phyloP scores from a whole-genome alignment of 2,797 vertebrate genomes.

The Chanos chanos region DNA sequence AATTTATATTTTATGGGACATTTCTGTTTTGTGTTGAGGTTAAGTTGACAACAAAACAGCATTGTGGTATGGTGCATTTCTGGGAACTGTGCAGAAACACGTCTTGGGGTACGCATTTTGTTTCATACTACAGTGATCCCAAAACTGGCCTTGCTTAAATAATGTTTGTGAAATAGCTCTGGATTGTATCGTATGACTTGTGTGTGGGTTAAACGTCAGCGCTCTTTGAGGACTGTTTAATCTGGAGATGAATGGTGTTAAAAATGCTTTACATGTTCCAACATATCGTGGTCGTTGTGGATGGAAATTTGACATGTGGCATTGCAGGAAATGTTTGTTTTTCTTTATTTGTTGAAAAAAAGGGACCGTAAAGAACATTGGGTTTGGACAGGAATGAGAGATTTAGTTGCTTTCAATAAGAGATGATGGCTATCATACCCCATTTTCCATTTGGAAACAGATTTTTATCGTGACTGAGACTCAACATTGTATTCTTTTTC shows the following conservation, averaged over 20 bases:
- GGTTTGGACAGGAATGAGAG: conserved; percentile 29
- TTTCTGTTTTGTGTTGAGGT: conserved; percentile 24
- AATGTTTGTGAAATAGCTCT: background rate
- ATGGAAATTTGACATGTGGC: conserved; percentile 59
- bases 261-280: conserved; percentile 50
- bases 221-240: background rate
- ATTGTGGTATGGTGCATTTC: conserved; percentile 1
- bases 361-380: conserved; percentile 43
- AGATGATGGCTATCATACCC: conserved; percentile 1
- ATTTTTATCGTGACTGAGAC: conserved; percentile 51
- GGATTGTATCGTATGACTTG: no score
- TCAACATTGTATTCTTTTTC: conserved; percentile 38
- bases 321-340: conserved; percentile 61
- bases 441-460: conserved; percentile 34
- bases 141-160: background rate
- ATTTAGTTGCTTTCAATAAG: conserved; percentile 14
- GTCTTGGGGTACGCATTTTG: background rate
- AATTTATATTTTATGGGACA: conserved; percentile 14
- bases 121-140: conserved; percentile 2
- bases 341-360: conserved; percentile 58
- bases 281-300: conserved; percentile 52
- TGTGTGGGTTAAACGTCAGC: no score
- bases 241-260: conserved; percentile 38
- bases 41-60: conserved; percentile 19
- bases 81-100: background rate